Evolutionary conservation across 1,140 invertebrate genomes (phyloP), one percentile per base, ranked within the genome.

Genomic region (Dufourea novaeangliae): DNA sequence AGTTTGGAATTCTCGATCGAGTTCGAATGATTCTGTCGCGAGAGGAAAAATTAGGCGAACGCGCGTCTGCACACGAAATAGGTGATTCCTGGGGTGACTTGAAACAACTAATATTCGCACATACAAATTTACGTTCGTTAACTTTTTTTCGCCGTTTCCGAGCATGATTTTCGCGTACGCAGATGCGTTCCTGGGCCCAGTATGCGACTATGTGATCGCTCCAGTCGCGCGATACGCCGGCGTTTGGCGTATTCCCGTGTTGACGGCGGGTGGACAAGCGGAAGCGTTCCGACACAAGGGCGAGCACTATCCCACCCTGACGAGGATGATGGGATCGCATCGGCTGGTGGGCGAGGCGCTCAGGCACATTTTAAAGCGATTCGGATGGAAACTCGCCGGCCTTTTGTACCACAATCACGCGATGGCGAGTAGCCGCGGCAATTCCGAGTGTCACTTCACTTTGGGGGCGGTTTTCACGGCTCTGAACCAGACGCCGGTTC

Each of bases 161-260:
- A 59, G 46, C 37, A 0, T 20, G 2, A 56, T 29, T 29, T 39
- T 75, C 80, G 78, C 83, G 5, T 83, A 90, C 79, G 86, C 94
- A 94, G 96, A 98, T 92, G 97, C 96, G 0, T 97, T 98, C 88
- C 94, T 98, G 84, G 98, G 98, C 0, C 96, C 98, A 1, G 95
- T 97, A 1, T 98, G 97, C 91, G 97, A 98, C 84, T 98, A 98
- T 90, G 97, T 97, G 5, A 94, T 98, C 66, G 97, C 97, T 0
- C 97, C 97, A 1, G 97, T 99, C 1, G 96, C 97, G 0, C 93
- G 97, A 17, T 98, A 98, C 88, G 95, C 97, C 1, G 95, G 96
- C 7, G 94, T 94, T n/a, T 99, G 98, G 98, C 93, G 95, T 1
- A 96, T 98, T 25, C 97, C 98, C 0, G 95, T 98, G 1, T 90